A percentile compares a stretch with the other conserved stretches of the same genome.
Evolutionary conservation across 2,888 invertebrate species (phyloP).

Genomic region (Tortricodes alternella): DNA sequence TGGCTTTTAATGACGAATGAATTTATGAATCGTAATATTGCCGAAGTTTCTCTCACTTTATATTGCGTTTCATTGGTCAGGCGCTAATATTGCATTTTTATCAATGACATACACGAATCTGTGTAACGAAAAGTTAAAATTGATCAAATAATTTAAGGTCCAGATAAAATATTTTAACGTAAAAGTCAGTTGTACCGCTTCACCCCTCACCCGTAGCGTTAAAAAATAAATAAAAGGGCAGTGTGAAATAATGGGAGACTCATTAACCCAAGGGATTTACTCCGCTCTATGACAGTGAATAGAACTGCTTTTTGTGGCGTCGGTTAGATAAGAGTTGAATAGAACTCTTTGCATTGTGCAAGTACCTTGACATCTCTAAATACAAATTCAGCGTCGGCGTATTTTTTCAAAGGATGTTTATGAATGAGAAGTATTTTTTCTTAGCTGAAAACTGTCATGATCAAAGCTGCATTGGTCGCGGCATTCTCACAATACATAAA

Average conservation of each 20-base stretch:
- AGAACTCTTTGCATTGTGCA: conserved; percentile 3
- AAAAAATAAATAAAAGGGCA: conserved; percentile 18
- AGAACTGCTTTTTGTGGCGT: conserved; percentile 6
- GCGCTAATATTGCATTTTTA: too few species aligned
- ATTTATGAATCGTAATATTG: too few species aligned
- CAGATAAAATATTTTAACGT: neutral
- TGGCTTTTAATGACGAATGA: too few species aligned
- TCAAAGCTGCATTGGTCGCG: too few species aligned
- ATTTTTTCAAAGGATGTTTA: neutral
- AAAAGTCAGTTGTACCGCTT: neutral
- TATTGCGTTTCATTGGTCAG: too few species aligned
- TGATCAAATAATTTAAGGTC: too few species aligned
- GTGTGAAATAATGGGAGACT: conserved; percentile 24
- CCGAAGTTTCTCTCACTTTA: too few species aligned
- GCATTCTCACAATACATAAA: too few species aligned
- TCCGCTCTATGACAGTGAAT: conserved; percentile 18
- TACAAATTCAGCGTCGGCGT: neutral
- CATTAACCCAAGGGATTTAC: conserved; percentile 27
- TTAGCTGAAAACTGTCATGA: too few species aligned
- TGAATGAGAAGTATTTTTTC: neutral
- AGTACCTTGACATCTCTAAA: neutral
- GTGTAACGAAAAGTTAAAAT: too few species aligned
- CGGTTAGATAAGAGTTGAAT: conserved; percentile 1
- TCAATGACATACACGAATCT: too few species aligned
- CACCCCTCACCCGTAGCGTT: neutral